These are phyloP conservation scores for Rhorus exstirpatorius DNA, from an alignment of 2,888 invertebrate species.

Conservation along the genomic window DNA sequence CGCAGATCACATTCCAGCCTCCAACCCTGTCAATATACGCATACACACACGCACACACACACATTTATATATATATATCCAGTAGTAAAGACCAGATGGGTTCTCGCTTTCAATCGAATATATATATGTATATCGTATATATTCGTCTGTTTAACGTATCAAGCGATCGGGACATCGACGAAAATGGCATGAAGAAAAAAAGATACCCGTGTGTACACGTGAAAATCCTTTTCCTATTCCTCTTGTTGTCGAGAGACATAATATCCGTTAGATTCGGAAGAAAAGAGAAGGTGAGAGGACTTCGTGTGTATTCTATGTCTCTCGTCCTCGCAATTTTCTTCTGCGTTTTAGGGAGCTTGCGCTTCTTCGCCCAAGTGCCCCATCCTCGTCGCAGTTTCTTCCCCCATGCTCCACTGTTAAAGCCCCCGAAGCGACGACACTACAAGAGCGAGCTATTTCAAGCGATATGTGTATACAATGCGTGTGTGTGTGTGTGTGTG, in stretches of 20 bases:
- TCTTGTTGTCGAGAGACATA: conserved; percentile 23
- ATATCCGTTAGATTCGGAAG: conserved; percentile 24
- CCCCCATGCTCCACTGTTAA: conserved; percentile 21
- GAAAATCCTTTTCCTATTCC: conserved; percentile 56
- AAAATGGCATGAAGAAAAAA: conserved; percentile 13
- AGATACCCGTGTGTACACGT: conserved; percentile 4
- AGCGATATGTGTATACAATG: conserved; percentile 7
- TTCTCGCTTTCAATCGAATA: conserved; percentile 46
- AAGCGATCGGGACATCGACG: conserved; percentile 18
- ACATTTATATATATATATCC: conserved; percentile 8
- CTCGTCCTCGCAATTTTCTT: conserved; percentile 32
- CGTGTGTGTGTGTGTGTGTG: conserved; percentile 1
- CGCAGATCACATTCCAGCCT: conserved; percentile 60
- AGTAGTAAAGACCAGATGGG: conserved; percentile 49
- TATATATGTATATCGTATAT: conserved; percentile 2
- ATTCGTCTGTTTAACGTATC: conserved; percentile 54
- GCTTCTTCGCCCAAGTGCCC: conserved; percentile 37
- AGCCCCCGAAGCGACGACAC: conserved; percentile 42
- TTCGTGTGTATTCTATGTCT: conserved; percentile 31
- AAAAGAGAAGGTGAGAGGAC: conserved; percentile 37
- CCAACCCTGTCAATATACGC: conserved; percentile 30
- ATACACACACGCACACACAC: conserved; percentile 8
- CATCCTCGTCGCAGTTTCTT: conserved; percentile 27
- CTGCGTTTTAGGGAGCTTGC: conserved; percentile 31
- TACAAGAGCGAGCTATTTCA: conserved; percentile 56